These are phyloP conservation scores for Centropus bengalensis DNA, from an alignment of 2,113 vertebrate genomes.

Conservation along the genomic window DNA sequence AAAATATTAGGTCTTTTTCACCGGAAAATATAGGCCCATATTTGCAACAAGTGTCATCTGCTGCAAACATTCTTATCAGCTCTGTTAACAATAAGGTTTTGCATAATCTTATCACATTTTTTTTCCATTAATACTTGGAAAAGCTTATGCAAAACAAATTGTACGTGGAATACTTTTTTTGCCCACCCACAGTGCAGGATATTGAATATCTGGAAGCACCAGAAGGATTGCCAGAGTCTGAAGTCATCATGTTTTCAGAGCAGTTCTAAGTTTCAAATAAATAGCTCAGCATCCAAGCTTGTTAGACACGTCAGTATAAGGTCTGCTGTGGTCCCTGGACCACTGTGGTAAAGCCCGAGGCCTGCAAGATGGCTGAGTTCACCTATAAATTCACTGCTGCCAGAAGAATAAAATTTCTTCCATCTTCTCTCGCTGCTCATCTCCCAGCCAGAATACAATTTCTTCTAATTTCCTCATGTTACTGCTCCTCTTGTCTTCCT, in stretches of 20 bases:
- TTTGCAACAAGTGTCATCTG: not conserved
- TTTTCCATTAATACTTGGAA: not conserved
- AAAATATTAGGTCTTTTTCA: not conserved
- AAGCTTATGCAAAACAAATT: not conserved
- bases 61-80: not conserved
- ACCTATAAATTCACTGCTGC: not conserved
- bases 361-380: not conserved
- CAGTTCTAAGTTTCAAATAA: conserved; percentile 56
- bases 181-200: not conserved
- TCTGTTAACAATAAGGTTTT: not conserved
- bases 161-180: not conserved
- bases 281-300: not conserved
- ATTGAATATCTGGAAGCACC: not conserved
- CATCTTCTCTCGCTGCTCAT: not conserved
- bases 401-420: not conserved
- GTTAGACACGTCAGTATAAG: not conserved
- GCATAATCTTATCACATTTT: not conserved
- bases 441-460: not conserved
- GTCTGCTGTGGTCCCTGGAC: not conserved
- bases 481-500: not conserved
- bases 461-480: not conserved
- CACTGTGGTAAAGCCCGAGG: not conserved
- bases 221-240: conserved; percentile 18
- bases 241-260: conserved; percentile 31
- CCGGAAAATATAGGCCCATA: not conserved